Percentiles rank a stretch among this genome's conserved stretches.
phyloP scores from a whole-genome alignment of 2,797 vertebrate genomes.

The Bovichtus variegatus region DNA sequence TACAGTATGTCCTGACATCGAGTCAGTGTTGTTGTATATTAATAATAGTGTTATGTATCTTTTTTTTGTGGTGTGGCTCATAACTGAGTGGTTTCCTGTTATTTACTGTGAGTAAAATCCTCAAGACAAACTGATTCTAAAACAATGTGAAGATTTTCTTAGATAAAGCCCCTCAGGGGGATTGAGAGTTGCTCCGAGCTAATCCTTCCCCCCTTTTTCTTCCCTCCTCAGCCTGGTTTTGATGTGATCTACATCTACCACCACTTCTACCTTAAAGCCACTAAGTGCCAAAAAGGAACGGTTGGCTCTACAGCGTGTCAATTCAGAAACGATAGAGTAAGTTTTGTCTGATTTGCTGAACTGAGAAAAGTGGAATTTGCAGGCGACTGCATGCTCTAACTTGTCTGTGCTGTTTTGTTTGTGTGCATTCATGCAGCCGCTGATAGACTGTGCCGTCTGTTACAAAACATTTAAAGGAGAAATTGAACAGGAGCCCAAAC shows the following conservation, averaged over 20 bases:
- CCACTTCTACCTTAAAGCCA: constrained; percentile 83
- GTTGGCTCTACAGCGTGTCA: constrained; percentile 57
- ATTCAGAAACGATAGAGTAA: constrained; percentile 83
- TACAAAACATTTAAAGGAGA: constrained; percentile 76
- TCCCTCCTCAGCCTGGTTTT: constrained; percentile 75
- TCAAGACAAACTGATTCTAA: neutral
- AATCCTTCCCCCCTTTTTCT: neutral
- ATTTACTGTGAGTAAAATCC: neutral
- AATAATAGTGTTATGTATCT: no score
- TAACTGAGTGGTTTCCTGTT: neutral
- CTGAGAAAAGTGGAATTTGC: neutral
- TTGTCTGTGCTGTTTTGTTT: constrained; percentile 49
- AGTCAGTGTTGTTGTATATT: neutral
- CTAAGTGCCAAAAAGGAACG: constrained; percentile 76
- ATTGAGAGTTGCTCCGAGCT: neutral
- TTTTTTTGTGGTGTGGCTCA: neutral
- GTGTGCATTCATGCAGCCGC: constrained; percentile 72
- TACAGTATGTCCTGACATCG: constrained; percentile 20
- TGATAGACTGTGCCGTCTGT: constrained; percentile 82
- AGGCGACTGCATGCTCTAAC: constrained; percentile 41
- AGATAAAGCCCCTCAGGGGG: neutral
- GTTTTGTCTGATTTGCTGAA: constrained; percentile 31
- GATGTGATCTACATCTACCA: constrained; percentile 79
- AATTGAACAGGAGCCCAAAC: constrained; percentile 76
- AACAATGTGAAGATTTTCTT: neutral